These are phyloP conservation scores for Lepilemur ruficaudatus DNA, from an alignment of 2,797 vertebrate genomes.

Conservation along the genomic window DNA sequence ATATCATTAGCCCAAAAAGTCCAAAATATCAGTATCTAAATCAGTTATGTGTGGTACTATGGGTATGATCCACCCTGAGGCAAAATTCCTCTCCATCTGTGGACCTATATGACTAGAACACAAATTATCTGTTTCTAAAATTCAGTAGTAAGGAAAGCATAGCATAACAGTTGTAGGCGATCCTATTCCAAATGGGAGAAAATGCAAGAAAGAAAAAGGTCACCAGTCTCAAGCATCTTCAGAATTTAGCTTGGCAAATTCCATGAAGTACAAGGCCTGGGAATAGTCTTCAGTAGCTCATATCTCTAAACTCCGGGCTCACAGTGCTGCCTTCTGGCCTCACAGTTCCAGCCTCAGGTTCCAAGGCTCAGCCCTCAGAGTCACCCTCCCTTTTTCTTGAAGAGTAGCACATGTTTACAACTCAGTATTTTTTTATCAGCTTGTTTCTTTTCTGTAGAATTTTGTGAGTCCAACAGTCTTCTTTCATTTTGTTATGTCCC, in stretches of 20 bases:
- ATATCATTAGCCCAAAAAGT: neutral
- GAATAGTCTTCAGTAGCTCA: neutral
- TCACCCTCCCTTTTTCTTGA: neutral
- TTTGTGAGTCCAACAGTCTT: neutral
- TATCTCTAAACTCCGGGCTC: neutral
- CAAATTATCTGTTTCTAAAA: neutral
- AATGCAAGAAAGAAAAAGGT: neutral
- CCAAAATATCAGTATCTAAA: neutral
- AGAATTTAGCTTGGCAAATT: neutral
- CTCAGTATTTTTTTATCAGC: neutral
- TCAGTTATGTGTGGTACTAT: neutral
- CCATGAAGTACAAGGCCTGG: neutral
- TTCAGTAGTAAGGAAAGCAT: neutral
- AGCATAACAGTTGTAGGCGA: neutral
- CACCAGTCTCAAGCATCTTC: neutral
- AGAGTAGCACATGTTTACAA: neutral
- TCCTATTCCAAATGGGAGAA: neutral
- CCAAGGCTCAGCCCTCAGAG: neutral
- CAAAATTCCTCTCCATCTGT: neutral
- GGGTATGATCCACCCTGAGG: neutral
- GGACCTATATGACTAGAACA: neutral
- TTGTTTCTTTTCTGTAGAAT: neutral
- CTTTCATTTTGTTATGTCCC: neutral
- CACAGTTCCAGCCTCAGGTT: rapidly evolving
- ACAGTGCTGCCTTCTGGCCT: neutral